Conservation (phyloP, 2,113 vertebrate species). For the Lepisosteus osseus region DNA sequence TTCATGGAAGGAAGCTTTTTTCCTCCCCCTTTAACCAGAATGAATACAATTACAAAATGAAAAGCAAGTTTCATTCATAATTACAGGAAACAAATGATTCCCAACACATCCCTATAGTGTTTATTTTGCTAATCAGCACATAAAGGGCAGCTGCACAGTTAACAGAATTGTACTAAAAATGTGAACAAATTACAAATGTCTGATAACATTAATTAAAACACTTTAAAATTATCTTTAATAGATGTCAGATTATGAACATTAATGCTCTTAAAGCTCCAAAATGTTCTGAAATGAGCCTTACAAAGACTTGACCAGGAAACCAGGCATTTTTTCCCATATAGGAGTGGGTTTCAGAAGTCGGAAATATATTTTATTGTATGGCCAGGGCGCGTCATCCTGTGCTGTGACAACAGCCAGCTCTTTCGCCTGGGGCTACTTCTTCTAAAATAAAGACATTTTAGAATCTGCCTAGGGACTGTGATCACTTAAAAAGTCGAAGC, state of each 20-base stretch:
- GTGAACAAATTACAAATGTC: too few species aligned
- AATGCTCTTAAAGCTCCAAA: too few species aligned
- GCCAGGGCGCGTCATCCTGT: conserved; percentile 6
- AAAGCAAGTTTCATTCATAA: neutral
- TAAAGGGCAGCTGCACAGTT: neutral
- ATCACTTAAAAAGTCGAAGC: neutral
- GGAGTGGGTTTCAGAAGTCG: neutral
- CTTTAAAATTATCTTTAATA: too few species aligned
- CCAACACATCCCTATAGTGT: too few species aligned
- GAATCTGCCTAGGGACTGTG: neutral
- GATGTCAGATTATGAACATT: too few species aligned
- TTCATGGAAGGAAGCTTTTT: conserved; percentile 14
- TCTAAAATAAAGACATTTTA: conserved; percentile 7
- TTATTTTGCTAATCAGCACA: neutral
- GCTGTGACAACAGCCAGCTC: neutral
- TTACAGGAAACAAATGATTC: neutral
- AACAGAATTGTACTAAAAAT: neutral
- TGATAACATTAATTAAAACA: too few species aligned
- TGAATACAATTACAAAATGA: conserved; percentile 14
- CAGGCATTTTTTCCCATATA: conserved; percentile 2
- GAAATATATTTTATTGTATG: conserved; percentile 6
- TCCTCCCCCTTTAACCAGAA: conserved; percentile 12
- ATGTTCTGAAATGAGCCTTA: too few species aligned
- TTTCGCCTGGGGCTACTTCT: conserved; percentile 8
- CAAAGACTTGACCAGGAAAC: neutral